phyloP scores from a whole-genome alignment of 2,797 vertebrate species.

The Myotis planiceps region DNA sequence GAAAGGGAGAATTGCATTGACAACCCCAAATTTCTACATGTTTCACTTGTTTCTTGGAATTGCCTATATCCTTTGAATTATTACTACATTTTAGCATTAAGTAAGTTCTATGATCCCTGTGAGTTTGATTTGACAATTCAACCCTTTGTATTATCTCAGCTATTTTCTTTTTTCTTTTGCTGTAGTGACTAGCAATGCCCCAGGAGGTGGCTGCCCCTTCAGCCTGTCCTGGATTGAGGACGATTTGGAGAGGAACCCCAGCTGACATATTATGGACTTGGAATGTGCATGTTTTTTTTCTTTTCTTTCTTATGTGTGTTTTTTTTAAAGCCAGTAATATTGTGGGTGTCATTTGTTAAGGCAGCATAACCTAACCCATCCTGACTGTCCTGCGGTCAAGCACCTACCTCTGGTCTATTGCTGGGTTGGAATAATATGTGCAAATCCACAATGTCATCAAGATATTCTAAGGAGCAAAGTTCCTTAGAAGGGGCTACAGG shows the following conservation, averaged over 20 bases:
- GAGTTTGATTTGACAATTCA: background rate
- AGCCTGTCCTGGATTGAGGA: background rate
- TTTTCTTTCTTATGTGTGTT: background rate
- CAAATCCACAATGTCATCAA: background rate
- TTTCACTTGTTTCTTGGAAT: background rate
- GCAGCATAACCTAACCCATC: background rate
- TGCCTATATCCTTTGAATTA: background rate
- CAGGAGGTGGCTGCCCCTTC: background rate
- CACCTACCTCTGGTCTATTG: background rate
- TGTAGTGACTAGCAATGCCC: background rate
- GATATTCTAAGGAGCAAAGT: background rate
- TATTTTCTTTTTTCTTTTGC: background rate
- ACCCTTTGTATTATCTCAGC: background rate
- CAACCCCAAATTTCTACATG: background rate
- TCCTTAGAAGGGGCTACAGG: background rate
- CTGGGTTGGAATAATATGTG: background rate
- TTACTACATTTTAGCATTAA: background rate
- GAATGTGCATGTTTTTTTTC: background rate
- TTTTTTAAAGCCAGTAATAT: background rate
- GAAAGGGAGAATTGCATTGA: background rate
- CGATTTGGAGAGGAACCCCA: background rate
- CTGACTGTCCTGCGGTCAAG: background rate
- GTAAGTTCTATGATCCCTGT: background rate
- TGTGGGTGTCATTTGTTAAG: background rate
- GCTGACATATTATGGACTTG: background rate